Base-by-base conservation (phyloP, 30 jellyfish, hydroid and myxozoan species). In the Aurelia sp. region DNA sequence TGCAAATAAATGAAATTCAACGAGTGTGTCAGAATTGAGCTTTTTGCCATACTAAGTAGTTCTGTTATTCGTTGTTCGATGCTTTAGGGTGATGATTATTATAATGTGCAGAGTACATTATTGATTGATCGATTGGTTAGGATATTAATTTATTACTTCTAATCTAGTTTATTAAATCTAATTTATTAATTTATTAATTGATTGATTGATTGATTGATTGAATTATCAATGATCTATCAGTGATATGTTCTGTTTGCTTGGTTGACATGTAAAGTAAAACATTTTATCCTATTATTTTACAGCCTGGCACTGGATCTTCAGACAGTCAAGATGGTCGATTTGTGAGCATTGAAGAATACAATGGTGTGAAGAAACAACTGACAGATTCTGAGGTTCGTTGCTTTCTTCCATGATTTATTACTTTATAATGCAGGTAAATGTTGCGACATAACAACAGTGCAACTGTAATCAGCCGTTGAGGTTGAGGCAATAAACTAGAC, bases 281-380 rank as follows among this genome's bases (percentile, higher is more conserved):
- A 44, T 44, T n/a, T n/a, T n/a, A n/a, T n/a, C 15, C 8, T 10
- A 35, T 23, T 81, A 19, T 57, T 1, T 70, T 82, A 58, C 35
- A 82, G 91, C 91, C 85, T 59, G 91, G 91, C 6, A 75, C 90
- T 60, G 83, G 85, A 6, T 86, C 89, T 11, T 72, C 96, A 5
- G 96, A 86, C 18, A 75, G 76, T 35, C 62, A 89, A 20, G 96
- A 86, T 76, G 89, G 82, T 17, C 79, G 79, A 8, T 76, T 44
- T 33, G 89, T 86, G 79, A 86, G 90, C 70, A 41, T 71, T 33
- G 97, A 88, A 62, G 93, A 88, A 44, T 88, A 88, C 85, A 79
- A 88, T 40, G 79, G 73, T 20, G 69, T 88, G 20, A 88, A 88
- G 62, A 88, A 80, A 78, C 91, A 88, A 59, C 89, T 79, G 30